phyloP scores from a whole-genome alignment of 1,140 invertebrate genomes.

The Bombus pyrosoma region DNA sequence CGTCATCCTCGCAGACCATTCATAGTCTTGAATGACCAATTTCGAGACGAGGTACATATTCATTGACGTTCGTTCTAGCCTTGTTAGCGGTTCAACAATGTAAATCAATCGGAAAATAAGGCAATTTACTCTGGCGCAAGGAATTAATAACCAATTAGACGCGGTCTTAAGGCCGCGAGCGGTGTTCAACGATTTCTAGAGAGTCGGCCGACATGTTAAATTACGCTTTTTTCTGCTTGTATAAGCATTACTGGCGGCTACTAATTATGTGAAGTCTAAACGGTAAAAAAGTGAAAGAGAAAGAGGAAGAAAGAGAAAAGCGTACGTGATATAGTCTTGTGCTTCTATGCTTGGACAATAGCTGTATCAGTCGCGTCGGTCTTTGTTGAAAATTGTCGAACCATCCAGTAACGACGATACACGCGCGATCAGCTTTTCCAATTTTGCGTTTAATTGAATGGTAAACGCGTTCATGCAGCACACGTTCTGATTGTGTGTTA shows the following conservation, averaged over 20 bases:
- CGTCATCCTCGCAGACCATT: neutral
- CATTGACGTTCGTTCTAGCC: constrained; percentile 8
- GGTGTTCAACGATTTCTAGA: neutral
- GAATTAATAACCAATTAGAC: constrained; percentile 53
- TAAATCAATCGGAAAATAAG: constrained; percentile 45
- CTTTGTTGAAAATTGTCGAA: neutral
- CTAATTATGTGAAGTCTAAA: constrained; percentile 43
- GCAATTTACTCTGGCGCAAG: neutral
- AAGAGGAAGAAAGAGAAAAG: neutral
- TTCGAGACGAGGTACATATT: neutral
- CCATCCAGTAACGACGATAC: neutral
- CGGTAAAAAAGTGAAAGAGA: neutral
- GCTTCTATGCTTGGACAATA: neutral
- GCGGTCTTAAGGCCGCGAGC: neutral
- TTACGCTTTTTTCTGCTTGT: constrained; percentile 26
- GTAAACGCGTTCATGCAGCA: constrained; percentile 22
- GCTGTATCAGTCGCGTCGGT: constrained; percentile 3
- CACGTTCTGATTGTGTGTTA: constrained; percentile 15
- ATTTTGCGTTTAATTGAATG: constrained; percentile 53
- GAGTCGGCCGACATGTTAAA: constrained; percentile 34
- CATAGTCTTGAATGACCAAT: constrained; percentile 9
- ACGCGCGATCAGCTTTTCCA: neutral
- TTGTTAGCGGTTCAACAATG: constrained; percentile 32
- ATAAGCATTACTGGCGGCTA: constrained; percentile 5
- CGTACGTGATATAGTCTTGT: neutral